phyloP scores from a whole-genome alignment of 2,888 invertebrate genomes.

The Napeogenes inachia region DNA sequence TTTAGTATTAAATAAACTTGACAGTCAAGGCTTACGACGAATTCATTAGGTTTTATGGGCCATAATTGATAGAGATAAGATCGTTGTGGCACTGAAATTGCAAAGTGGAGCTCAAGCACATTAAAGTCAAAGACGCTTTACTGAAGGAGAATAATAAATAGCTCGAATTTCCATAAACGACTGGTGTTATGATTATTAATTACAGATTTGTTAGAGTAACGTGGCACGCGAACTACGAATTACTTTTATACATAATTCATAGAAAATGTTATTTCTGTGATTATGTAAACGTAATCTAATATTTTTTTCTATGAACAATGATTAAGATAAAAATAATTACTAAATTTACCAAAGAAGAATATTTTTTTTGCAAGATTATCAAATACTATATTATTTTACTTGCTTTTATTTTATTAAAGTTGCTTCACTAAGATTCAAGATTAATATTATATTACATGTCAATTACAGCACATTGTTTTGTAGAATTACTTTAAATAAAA shows the following conservation, averaged over 20 bases:
- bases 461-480: no score
- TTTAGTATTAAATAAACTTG: constrained; percentile 70
- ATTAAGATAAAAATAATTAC: no score
- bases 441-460: no score
- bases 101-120: constrained; percentile 66
- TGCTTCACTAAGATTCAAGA: no score
- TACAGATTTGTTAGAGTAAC: constrained; percentile 61
- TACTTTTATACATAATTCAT: not conserved
- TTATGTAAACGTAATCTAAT: no score
- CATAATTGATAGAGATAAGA: constrained; percentile 76
- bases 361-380: no score
- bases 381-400: no score
- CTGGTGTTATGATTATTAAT: constrained; percentile 68
- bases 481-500: no score
- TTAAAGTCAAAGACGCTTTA: constrained; percentile 65
- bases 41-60: constrained; percentile 75
- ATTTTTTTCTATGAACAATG: no score
- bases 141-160: constrained; percentile 60
- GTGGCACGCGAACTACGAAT: constrained; percentile 48
- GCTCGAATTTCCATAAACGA: constrained; percentile 65
- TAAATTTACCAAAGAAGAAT: no score
- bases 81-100: constrained; percentile 68
- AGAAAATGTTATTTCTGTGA: not conserved
- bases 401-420: no score
- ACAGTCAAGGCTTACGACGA: constrained; percentile 73